phyloP scores from a whole-genome alignment of 2,888 invertebrate genomes.

The Phortica magna region DNA sequence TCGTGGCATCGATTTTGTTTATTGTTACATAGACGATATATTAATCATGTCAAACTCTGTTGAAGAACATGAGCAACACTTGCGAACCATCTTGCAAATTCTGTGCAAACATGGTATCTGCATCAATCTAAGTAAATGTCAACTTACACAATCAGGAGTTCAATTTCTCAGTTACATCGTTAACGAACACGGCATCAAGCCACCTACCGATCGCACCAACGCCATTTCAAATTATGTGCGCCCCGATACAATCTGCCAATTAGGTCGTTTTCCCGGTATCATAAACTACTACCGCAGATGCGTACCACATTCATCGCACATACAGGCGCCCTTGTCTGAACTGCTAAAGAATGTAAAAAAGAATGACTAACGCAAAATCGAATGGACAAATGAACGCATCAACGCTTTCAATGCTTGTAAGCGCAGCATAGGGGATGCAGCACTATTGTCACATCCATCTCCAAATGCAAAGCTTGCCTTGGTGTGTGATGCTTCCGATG shows the following conservation, averaged over 20 bases:
- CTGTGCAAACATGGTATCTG: neutral
- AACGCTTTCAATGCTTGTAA: neutral
- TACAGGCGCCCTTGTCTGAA: neutral
- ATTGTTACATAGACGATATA: no score
- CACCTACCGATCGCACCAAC: no score
- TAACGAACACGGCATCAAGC: slow-evolving; percentile 8
- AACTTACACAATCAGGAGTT: neutral
- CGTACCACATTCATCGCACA: no score
- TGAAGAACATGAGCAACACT: no score
- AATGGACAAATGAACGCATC: neutral
- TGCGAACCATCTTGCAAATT: neutral
- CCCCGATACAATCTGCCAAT: neutral
- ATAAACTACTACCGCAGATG: neutral
- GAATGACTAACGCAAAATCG: neutral
- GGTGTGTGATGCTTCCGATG: neutral
- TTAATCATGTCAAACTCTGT: no score
- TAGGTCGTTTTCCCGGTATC: neutral
- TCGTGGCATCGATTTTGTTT: slow-evolving; percentile 3
- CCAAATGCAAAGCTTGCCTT: neutral
- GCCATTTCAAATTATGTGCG: no score
- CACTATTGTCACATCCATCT: neutral
- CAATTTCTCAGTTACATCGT: slow-evolving; percentile 7
- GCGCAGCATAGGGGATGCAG: slow-evolving; percentile 1
- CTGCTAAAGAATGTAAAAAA: neutral
- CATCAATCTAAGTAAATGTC: slow-evolving; percentile 1